Conservation (phyloP, 1,140 invertebrate genomes). For the Sycobia sp. region DNA sequence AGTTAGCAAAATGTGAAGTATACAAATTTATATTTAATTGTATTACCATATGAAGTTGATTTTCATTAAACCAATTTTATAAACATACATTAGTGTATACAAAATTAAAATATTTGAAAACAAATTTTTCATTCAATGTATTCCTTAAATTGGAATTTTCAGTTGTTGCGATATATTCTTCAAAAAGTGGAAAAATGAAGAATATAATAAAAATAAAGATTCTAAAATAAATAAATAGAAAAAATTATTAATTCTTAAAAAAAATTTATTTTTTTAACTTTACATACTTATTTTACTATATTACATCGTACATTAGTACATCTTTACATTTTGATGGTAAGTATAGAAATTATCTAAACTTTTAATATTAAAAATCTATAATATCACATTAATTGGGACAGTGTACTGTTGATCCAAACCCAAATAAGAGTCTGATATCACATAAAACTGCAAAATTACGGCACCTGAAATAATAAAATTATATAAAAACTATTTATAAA, state of each 20-base stretch:
- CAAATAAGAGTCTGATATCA: constrained; percentile 93
- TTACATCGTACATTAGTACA: constrained; percentile 9
- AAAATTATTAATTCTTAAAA: constrained; percentile 22
- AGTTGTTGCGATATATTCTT: constrained; percentile 9
- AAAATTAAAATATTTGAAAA: constrained; percentile 20
- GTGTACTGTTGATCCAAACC: constrained; percentile 95
- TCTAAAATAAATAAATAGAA: constrained; percentile 31
- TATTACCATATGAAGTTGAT: neutral
- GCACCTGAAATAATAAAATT: constrained; percentile 64
- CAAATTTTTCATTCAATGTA: constrained; percentile 10
- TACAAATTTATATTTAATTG: constrained; percentile 30
- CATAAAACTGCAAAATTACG: constrained; percentile 79
- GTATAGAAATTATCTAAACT: neutral
- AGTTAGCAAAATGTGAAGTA: constrained; percentile 23
- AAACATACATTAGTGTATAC: constrained; percentile 3
- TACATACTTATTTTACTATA: constrained; percentile 4
- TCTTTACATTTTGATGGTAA: constrained; percentile 9
- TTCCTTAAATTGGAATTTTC: constrained; percentile 10
- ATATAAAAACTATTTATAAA: no score
- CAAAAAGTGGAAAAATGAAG: constrained; percentile 9
- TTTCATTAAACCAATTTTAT: neutral
- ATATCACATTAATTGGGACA: constrained; percentile 67
- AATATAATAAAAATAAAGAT: neutral
- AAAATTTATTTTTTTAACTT: constrained; percentile 13
- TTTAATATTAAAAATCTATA: constrained; percentile 20